Evolutionary conservation across 2,888 invertebrate species (phyloP).

Genomic region (Carabus problematicus): DNA sequence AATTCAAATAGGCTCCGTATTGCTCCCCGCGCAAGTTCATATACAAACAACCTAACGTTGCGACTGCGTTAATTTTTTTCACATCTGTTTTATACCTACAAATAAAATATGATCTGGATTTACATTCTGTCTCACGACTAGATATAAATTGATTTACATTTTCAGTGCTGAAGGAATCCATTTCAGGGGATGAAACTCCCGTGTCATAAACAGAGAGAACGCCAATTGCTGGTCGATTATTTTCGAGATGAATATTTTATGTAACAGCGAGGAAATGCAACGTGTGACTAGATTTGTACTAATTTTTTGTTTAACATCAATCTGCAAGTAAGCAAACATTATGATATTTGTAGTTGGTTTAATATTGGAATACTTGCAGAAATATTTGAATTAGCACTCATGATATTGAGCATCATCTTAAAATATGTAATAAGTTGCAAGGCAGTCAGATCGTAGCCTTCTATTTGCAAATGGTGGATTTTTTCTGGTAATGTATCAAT

Average conservation of each 20-base stretch:
- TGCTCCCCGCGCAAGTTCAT: constrained; percentile 6
- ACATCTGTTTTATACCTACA: constrained; percentile 48
- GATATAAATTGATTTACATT: constrained; percentile 44
- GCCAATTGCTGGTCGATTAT: constrained; percentile 56
- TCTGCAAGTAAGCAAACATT: constrained; percentile 16
- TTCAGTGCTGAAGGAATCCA: constrained; percentile 49
- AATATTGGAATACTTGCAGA: constrained; percentile 3
- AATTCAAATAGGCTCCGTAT: neutral
- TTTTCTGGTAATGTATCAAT: constrained; percentile 12
- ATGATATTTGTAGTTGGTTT: neutral
- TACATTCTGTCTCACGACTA: neutral
- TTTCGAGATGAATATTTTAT: constrained; percentile 54
- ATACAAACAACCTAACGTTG: constrained; percentile 35
- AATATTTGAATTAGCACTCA: constrained; percentile 31
- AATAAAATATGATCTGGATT: too few species aligned
- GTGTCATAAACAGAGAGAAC: constrained; percentile 53
- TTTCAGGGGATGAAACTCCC: constrained; percentile 48
- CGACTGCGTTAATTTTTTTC: constrained; percentile 49
- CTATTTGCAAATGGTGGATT: constrained; percentile 49
- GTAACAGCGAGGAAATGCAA: constrained; percentile 53
- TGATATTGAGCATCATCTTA: constrained; percentile 44
- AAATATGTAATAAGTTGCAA: constrained; percentile 49
- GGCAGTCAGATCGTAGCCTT: constrained; percentile 51
- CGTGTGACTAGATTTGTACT: constrained; percentile 43
- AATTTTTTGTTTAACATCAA: constrained; percentile 7